Evolutionary conservation across 2,113 vertebrate species (phyloP).

Genomic region (Ovis aries): ARS-UI_Ramb_v3.0 NC_056055.1:99997001-99997500

Average conservation of each 20-base stretch:
- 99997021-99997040: neutral
- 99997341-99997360: neutral
- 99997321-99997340: neutral
- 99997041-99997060: neutral
- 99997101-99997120: neutral
- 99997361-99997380: neutral
- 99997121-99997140: neutral
- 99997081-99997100: neutral
- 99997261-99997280: neutral
- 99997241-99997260: neutral
- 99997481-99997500: neutral
- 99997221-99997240: neutral
- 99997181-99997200: neutral
- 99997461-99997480: neutral
- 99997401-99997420: neutral
- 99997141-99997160: neutral
- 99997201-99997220: neutral
- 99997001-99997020: neutral
- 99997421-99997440: neutral
- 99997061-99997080: neutral
- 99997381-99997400: neutral
- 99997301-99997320: neutral
- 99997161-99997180: neutral
- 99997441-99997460: neutral
- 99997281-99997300: neutral